Conservation (phyloP, 37 sponge, comb jelly and placozoan species). For the Ianthella basta region DNA sequence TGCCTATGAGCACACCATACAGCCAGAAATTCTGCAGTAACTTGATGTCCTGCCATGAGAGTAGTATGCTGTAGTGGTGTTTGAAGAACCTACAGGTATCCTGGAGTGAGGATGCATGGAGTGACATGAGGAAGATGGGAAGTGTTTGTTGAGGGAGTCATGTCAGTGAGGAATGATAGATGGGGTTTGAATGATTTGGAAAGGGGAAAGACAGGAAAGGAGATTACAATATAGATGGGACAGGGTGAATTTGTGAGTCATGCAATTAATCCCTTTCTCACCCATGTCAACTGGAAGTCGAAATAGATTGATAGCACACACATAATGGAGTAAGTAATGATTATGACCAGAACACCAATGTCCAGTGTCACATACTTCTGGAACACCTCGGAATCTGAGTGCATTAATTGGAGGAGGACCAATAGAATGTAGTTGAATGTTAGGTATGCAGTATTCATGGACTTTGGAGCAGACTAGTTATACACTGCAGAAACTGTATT, state of each 20-base stretch:
- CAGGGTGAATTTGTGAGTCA: too few relatives aligned
- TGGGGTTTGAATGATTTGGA: background rate
- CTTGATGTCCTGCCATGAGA: slow-evolving; percentile 49
- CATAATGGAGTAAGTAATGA: slow-evolving; percentile 50
- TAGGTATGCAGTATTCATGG: too few relatives aligned
- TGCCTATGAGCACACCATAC: slow-evolving; percentile 52
- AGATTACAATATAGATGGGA: too few relatives aligned
- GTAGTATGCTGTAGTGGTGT: slow-evolving; percentile 42
- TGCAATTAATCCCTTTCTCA: background rate
- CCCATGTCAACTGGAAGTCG: slow-evolving; percentile 14
- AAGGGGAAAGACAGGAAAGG: too few relatives aligned
- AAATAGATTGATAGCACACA: slow-evolving; percentile 61
- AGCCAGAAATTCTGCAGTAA: slow-evolving; percentile 86
- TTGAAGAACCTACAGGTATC: slow-evolving; percentile 50
- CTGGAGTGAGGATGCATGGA: too few relatives aligned
- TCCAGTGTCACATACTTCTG: slow-evolving; percentile 36
- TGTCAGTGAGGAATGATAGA: too few relatives aligned
- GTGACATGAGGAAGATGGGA: background rate
- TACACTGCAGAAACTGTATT: too few relatives aligned
- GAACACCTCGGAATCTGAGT: background rate
- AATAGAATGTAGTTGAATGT: too few relatives aligned
- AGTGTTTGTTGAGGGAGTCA: background rate
- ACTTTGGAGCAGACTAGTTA: too few relatives aligned
- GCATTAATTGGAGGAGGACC: too few relatives aligned
- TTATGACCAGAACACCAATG: slow-evolving; percentile 47